Percentiles rank a stretch among this genome's conserved stretches.
Evolutionary conservation across 2,888 invertebrate species (phyloP).

Genomic region (Cloeon dipterum): DNA sequence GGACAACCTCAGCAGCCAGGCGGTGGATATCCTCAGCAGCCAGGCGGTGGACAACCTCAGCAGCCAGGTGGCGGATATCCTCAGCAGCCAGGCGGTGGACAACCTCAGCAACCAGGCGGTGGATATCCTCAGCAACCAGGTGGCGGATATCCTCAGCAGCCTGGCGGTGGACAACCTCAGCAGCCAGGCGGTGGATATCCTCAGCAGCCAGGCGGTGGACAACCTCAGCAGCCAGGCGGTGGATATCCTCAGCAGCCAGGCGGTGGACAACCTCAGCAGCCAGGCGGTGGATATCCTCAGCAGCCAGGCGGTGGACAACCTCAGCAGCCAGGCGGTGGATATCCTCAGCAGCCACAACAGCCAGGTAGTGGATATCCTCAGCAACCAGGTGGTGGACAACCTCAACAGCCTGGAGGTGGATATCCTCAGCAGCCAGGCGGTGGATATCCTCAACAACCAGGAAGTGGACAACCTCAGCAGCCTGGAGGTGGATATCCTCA

Average conservation of each 20-base stretch:
- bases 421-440: not conserved
- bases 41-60: not conserved
- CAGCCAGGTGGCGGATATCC: not conserved
- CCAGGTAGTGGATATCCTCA: not conserved
- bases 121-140: not conserved
- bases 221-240: not conserved
- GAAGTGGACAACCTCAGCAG: not conserved
- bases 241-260: not conserved
- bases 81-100: not conserved
- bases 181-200: not conserved
- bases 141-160: too few species aligned
- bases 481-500: too few species aligned
- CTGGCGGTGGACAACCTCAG: not conserved
- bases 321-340: not conserved
- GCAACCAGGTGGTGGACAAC: not conserved
- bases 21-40: not conserved
- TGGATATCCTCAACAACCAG: not conserved
- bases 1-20: not conserved
- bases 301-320: not conserved
- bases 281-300: not conserved
- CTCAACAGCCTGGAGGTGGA: not conserved
- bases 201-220: not conserved
- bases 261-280: too few species aligned
- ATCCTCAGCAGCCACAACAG: not conserved
- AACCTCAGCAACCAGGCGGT: not conserved